Evolutionary conservation across 2,113 vertebrate genomes (phyloP), one percentile per base, ranked within the genome.

Genomic region (Phaethon lepturus): DNA sequence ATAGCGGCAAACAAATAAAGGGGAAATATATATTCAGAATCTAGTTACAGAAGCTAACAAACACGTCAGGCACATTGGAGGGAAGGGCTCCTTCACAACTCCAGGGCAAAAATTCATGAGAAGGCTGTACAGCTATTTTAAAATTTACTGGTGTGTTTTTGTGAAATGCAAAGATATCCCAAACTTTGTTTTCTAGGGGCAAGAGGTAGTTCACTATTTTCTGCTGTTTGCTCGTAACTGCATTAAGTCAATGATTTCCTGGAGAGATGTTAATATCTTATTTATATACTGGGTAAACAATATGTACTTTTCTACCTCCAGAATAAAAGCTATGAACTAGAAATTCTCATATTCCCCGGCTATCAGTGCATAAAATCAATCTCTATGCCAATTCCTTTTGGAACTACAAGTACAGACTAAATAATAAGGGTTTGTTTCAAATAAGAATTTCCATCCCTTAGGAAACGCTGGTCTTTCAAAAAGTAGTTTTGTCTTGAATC

Each of bases 1-100:
- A 87, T 88, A 90, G 89, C 49, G 96, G 79, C 85, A 94, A 86
- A 88, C 80, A 93, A 96, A 93, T 90, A 88, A 86, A 69, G 47
- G 50, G 49, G 47, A 86, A 66, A 90, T 59, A 35, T 38, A 38
- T 71, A 86, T 90, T 95, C 76, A 93, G 79, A 93, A 64, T 80
- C 33, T 47, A 33, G 81, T 88, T 88, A 89, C 22, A 73, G 81
- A 86, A 80, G 90, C 49, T 88, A 97, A 84, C 79, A 97, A 97
- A 88, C 69, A 86, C 25, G 25, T 69, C 71, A 45, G 38, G 72
- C 9, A 45, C 38, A 40, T 49, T 95, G 53, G 45, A 23, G 38
- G 63, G 55, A 86, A 81, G n/a, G 56, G 20, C 10, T 89, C 26
- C 63, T 78, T 86, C 69, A 52, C 55, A 77, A 80, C 42, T 96